Percentiles rank a stretch among this genome's conserved stretches.
Evolutionary conservation across 2,888 invertebrate genomes (phyloP).

Genomic region (Callosobruchus maculatus): DNA sequence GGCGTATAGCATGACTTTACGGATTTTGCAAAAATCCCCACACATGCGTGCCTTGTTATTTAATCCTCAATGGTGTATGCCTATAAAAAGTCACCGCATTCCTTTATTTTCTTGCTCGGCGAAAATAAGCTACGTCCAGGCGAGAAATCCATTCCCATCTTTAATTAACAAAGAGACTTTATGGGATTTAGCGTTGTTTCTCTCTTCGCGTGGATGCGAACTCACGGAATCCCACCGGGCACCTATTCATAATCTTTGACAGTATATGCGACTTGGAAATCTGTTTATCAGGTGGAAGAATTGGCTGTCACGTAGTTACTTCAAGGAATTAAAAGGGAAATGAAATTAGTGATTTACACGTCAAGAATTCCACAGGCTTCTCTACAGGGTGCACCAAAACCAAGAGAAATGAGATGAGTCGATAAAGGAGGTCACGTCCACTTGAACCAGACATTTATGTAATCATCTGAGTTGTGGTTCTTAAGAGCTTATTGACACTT

Average conservation of each 20-base stretch:
- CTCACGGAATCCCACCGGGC: neutral
- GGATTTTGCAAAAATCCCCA: neutral
- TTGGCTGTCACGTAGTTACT: neutral
- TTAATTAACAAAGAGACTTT: neutral
- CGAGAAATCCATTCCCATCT: neutral
- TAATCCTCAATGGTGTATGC: neutral
- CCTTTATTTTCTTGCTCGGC: neutral
- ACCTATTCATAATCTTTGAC: neutral
- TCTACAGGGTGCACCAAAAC: too few relatives aligned
- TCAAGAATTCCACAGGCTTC: neutral
- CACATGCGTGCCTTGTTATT: neutral
- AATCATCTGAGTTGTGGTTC: too few relatives aligned
- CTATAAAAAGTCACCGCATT: neutral
- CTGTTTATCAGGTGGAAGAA: neutral
- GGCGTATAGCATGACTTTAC: neutral
- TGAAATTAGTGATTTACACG: neutral
- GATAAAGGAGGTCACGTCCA: too few relatives aligned
- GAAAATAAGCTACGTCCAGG: neutral
- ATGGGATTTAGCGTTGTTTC: neutral
- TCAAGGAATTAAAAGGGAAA: neutral
- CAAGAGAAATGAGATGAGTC: too few relatives aligned
- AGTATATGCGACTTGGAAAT: neutral
- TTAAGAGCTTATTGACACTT: too few relatives aligned
- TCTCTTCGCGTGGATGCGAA: neutral
- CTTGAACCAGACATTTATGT: too few relatives aligned